These are phyloP conservation scores for Pandion haliaetus DNA, from an alignment of 2,113 vertebrate species.

Conservation along the genomic window DNA sequence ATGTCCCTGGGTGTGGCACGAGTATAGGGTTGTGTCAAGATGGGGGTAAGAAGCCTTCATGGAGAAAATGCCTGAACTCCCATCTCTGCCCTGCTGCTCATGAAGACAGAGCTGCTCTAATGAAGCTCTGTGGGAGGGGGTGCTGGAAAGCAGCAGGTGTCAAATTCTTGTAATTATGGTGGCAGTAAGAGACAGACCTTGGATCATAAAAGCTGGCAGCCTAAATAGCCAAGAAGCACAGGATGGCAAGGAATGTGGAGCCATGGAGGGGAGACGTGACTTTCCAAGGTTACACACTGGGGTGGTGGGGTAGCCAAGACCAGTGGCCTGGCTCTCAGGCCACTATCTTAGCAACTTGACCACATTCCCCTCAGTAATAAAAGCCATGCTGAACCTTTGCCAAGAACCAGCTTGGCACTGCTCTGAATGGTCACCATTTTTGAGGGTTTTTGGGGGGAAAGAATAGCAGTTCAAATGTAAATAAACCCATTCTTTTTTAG, in stretches of 20 bases:
- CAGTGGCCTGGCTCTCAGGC: background rate
- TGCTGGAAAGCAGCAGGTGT: background rate
- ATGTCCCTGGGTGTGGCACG: fast-evolving
- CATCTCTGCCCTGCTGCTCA: background rate
- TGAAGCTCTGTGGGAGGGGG: background rate
- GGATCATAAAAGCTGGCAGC: conserved; percentile 10
- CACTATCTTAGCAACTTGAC: conserved; percentile 9
- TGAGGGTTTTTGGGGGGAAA: background rate
- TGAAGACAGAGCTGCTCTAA: background rate
- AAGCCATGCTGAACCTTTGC: background rate
- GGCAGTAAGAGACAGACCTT: background rate
- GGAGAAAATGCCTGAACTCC: background rate
- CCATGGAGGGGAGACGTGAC: background rate
- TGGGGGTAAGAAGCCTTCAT: background rate
- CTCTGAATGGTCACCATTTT: conserved; percentile 5
- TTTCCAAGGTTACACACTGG: background rate
- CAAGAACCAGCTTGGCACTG: background rate
- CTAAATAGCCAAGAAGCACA: background rate
- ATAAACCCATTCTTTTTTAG: background rate
- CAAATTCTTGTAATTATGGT: background rate
- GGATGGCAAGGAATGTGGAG: background rate
- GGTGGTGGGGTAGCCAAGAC: background rate
- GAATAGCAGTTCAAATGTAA: background rate
- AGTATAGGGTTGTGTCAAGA: background rate
- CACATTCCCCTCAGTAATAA: background rate